A percentile compares a stretch with the other conserved stretches of the same genome.
Evolutionary conservation across 1,140 invertebrate genomes (phyloP).

Genomic region (Anagrus nilaparvatae): DNA sequence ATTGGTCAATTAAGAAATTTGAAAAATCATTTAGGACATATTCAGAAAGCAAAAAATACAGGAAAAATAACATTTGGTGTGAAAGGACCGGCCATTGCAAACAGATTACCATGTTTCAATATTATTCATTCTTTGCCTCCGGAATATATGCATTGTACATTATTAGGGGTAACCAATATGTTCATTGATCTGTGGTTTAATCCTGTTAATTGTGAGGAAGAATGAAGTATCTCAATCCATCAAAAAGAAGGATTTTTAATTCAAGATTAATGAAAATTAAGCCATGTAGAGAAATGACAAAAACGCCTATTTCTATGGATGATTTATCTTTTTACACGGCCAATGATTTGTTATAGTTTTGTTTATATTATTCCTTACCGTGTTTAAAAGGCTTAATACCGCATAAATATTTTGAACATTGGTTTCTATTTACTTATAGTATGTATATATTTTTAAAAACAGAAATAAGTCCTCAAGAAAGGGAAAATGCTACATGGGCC

Average conservation of each 20-base stretch:
- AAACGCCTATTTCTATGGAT: slow-evolving; percentile 13
- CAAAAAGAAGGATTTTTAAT: slow-evolving; percentile 4
- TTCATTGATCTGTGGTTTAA: slow-evolving; percentile 11
- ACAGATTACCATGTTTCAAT: slow-evolving; percentile 19
- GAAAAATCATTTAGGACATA: neutral
- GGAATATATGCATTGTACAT: slow-evolving; percentile 19
- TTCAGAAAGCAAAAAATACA: neutral
- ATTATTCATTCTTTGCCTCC: slow-evolving; percentile 20
- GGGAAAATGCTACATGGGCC: slow-evolving; percentile 4
- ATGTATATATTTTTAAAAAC: neutral
- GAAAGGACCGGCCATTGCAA: slow-evolving; percentile 11
- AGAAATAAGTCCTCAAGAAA: neutral
- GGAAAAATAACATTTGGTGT: slow-evolving; percentile 7
- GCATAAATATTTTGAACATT: slow-evolving; percentile 13
- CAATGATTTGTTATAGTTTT: slow-evolving; percentile 15
- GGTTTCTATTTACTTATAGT: neutral
- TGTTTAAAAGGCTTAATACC: slow-evolving; percentile 10
- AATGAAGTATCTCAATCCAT: slow-evolving; percentile 9
- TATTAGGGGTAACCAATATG: slow-evolving; percentile 16
- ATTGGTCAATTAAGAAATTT: neutral
- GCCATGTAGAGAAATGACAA: slow-evolving; percentile 16
- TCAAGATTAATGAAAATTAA: slow-evolving; percentile 6
- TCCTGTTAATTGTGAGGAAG: neutral
- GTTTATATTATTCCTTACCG: slow-evolving; percentile 11
- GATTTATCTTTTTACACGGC: slow-evolving; percentile 19